Base-by-base conservation (phyloP, 2,797 vertebrate species). In the Amblyopsis hoosieri region DNA sequence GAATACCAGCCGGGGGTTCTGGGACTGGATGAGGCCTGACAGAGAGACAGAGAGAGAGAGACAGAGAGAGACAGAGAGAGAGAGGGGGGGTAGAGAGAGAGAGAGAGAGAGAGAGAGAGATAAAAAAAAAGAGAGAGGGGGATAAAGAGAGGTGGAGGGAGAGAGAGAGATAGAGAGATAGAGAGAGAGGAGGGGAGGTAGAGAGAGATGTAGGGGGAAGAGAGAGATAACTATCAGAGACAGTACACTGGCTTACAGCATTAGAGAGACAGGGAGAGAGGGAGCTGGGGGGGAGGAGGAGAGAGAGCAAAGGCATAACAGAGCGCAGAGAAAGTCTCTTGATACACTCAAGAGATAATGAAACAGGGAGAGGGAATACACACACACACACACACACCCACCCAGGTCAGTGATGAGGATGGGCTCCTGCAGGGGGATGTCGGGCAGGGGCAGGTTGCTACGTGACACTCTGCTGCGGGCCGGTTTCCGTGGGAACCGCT, bases 371-470 rank as follows among this genome's bases (percentile, higher is more conserved):
- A 9, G 48, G n/a, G 17, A n/a, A 49, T 3, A 54, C 4, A 33
- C 45, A 8, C 33, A 37, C 33, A 37, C 31, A 6, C 31, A 6
- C 0, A 6, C 33, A 37, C 2, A 15, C 3, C 75, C 94, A 99
- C 98, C 97, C 64, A 96, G 90, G 85, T 99, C 98, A 1, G 97
- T 97, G 83, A 99, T 99, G 78, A 99, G 96, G 67, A 99, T 99
- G 12, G 97, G 98, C 23, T 99, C 98, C 74, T 99, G 98, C 72
- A 99, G 83, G 59, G 95, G 96, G 59, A 99, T 96, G 7, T 99
- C 97, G 0, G 97, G 93, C 19, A 98, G 86, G 2, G 96, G 94
- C 65, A 93, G 78, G 58, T 65, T 94, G 8, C 87, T 92, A 84
- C 96, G 97, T 76, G 96, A 96, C n/a, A 93, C 88, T 59, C 96